Conservation (phyloP, 2,797 vertebrate species). For the Lagocephalus sceleratus region DNA sequence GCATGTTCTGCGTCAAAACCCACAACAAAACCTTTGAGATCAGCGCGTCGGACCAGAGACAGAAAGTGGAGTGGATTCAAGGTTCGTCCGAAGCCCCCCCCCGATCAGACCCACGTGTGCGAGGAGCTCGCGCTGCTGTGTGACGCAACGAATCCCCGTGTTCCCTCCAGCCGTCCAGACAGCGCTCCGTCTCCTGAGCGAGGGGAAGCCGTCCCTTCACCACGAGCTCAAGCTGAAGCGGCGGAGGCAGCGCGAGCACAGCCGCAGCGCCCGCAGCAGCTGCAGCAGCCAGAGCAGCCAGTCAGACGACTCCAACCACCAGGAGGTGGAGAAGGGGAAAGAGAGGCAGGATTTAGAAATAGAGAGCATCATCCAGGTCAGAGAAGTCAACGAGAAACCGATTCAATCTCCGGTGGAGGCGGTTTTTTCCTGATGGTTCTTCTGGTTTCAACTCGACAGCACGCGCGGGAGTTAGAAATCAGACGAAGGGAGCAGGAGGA, state of each 20-base stretch:
- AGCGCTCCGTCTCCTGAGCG: constrained; percentile 67
- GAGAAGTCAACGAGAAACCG: neutral
- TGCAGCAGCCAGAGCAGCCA: constrained; percentile 64
- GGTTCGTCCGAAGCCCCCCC: too few relatives aligned
- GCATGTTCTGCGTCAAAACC: constrained; percentile 80
- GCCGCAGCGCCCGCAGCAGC: constrained; percentile 52
- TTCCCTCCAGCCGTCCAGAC: constrained; percentile 69
- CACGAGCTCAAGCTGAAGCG: constrained; percentile 75
- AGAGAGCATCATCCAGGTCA: constrained; percentile 72
- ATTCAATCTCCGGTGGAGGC: neutral
- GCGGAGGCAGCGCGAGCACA: constrained; percentile 59
- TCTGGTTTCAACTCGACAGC: constrained; percentile 42
- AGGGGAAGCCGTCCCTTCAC: constrained; percentile 70
- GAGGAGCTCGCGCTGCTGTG: too few relatives aligned
- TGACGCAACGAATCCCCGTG: too few relatives aligned
- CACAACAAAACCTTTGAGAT: constrained; percentile 78
- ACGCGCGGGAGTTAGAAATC: constrained; percentile 67
- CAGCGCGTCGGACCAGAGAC: constrained; percentile 77
- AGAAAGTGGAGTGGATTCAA: constrained; percentile 80
- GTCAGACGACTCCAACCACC: constrained; percentile 52
- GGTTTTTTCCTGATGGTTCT: neutral
- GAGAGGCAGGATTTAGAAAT: constrained; percentile 64
- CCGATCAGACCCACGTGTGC: too few relatives aligned
- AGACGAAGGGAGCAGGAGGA: constrained; percentile 64
- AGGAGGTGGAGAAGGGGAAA: constrained; percentile 51